Percentiles rank a stretch among this genome's conserved stretches.
phyloP scores from a whole-genome alignment of 2,888 invertebrate genomes.

The Ophion ellenae region DNA sequence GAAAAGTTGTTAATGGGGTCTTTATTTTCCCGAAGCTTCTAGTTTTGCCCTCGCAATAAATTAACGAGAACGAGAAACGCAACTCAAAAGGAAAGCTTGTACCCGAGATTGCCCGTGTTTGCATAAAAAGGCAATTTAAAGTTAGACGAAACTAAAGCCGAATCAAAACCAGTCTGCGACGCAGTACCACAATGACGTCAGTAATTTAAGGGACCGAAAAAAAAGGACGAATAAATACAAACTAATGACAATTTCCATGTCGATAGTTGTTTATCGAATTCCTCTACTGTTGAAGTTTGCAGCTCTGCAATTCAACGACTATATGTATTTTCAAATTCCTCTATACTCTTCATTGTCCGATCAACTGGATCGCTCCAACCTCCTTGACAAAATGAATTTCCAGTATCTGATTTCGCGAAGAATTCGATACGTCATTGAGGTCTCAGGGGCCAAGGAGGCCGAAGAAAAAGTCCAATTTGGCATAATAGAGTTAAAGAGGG shows the following conservation, averaged over 20 bases:
- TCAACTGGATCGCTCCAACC: too few species aligned
- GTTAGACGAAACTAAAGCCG: not conserved
- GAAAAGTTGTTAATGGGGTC: not conserved
- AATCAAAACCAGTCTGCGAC: not conserved
- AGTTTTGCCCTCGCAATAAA: not conserved
- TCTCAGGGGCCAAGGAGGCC: not conserved
- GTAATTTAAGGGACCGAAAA: not conserved
- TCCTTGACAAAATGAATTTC: too few species aligned
- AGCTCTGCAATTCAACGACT: not conserved
- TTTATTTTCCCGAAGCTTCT: not conserved
- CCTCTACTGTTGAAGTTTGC: not conserved
- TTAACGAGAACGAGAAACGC: not conserved
- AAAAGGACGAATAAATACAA: not conserved
- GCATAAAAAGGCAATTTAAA: not conserved
- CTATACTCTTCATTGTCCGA: too few species aligned
- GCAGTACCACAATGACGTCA: not conserved
- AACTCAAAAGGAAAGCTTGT: not conserved
- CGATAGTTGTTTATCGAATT: not conserved
- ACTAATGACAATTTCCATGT: not conserved
- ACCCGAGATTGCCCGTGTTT: not conserved
- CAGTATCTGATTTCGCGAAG: too few species aligned
- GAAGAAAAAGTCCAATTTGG: conserved; percentile 36
- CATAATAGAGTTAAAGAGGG: conserved; percentile 44
- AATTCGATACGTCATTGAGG: not conserved
- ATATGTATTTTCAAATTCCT: not conserved